Conservation (phyloP, 2,113 vertebrate genomes). For the Gymnobelideus leadbeateri region DNA sequence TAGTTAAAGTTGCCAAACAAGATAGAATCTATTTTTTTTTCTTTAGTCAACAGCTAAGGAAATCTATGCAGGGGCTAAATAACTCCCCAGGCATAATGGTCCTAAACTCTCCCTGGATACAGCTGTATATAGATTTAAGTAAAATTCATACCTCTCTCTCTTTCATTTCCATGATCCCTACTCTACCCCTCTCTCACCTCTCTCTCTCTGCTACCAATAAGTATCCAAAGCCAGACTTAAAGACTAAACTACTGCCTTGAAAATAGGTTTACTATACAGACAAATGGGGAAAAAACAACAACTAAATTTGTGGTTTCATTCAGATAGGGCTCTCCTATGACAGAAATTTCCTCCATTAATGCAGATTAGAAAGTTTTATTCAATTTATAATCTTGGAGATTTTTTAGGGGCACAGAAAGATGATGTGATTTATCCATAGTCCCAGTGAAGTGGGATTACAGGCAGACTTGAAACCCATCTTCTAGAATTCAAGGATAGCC, state of each 20-base stretch:
- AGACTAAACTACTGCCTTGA: background rate
- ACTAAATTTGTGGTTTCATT: background rate
- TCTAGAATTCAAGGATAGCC: background rate
- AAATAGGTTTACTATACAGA: background rate
- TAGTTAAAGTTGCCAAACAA: background rate
- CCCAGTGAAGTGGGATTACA: background rate
- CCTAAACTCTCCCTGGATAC: background rate
- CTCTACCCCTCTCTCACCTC: background rate
- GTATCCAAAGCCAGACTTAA: background rate
- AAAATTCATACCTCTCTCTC: background rate
- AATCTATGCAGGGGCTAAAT: background rate
- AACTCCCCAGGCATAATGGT: conserved; percentile 5
- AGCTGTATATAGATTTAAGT: background rate
- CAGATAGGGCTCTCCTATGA: background rate
- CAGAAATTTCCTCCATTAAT: background rate
- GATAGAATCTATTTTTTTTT: conserved; percentile 33
- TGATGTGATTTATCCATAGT: background rate
- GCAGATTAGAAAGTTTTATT: background rate
- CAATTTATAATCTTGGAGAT: background rate
- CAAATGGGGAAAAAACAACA: background rate
- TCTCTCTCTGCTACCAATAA: background rate
- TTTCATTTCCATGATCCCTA: background rate
- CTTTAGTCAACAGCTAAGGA: background rate
- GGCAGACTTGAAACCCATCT: background rate
- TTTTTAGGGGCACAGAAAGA: background rate